A percentile compares a stretch with the other conserved stretches of the same genome.
These are phyloP conservation scores for Acheta domesticus DNA, from an alignment of 2,888 invertebrate species.

Conservation along the genomic window DNA sequence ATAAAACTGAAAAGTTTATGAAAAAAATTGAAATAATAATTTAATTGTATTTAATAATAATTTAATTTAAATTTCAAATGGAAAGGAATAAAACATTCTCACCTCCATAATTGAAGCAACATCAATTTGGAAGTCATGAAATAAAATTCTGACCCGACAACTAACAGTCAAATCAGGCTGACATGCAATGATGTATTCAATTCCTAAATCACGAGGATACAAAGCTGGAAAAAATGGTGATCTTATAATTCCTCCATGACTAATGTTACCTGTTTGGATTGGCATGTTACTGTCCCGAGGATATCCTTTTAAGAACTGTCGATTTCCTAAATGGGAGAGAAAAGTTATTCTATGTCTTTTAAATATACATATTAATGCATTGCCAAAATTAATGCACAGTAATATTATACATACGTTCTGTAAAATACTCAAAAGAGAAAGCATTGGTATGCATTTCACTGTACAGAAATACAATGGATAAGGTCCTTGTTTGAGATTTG, in stretches of 20 bases:
- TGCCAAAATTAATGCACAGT: neutral
- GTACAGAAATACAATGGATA: constrained; percentile 59
- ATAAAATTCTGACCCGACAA: constrained; percentile 61
- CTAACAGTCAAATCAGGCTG: constrained; percentile 48
- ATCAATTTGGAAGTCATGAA: constrained; percentile 66
- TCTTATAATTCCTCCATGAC: constrained; percentile 53
- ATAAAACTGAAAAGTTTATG: constrained; percentile 53
- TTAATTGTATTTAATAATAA: no score
- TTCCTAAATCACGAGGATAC: constrained; percentile 63
- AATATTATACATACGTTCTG: constrained; percentile 55
- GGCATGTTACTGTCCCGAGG: constrained; percentile 43
- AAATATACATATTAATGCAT: no score
- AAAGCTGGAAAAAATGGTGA: constrained; percentile 66
- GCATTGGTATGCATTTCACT: constrained; percentile 58
- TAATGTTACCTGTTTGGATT: constrained; percentile 45
- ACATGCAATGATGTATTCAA: constrained; percentile 63
- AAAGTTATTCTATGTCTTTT: neutral
- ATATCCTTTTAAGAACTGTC: constrained; percentile 52
- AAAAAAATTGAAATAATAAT: constrained; percentile 33
- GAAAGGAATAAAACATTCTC: constrained; percentile 5
- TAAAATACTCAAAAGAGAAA: constrained; percentile 61
- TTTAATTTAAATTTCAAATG: constrained; percentile 19
- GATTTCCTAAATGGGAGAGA: constrained; percentile 54
- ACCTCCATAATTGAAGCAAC: constrained; percentile 65
- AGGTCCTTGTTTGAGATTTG: constrained; percentile 58